A percentile compares a stretch with the other conserved stretches of the same genome.
Evolutionary conservation across 2,113 vertebrate species (phyloP).

Genomic region (Hydrolagus affinis): DNA sequence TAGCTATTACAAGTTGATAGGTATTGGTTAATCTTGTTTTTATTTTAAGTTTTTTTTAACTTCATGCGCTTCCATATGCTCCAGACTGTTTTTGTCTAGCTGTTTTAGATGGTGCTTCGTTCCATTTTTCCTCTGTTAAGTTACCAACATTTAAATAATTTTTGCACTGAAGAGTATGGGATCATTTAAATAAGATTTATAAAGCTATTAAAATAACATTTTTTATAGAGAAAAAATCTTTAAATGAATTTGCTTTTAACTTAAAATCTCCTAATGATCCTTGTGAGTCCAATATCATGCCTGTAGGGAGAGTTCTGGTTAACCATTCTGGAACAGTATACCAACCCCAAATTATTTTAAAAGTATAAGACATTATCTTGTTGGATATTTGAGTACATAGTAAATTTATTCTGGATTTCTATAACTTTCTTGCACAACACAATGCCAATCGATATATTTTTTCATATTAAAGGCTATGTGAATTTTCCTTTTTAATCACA

Average conservation of each 20-base stretch:
- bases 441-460: neutral
- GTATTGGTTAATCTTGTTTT: neutral
- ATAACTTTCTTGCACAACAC: neutral
- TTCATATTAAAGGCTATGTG: neutral
- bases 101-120: neutral
- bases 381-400: neutral
- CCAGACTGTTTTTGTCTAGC: too few relatives aligned
- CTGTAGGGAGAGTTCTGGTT: neutral
- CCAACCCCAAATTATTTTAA: neutral
- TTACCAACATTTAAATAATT: neutral
- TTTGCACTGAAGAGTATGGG: too few relatives aligned
- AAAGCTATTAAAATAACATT: too few relatives aligned
- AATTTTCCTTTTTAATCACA: conserved; percentile 45
- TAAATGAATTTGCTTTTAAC: conserved; percentile 36
- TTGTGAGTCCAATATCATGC: neutral
- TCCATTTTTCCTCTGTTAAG: conserved; percentile 23
- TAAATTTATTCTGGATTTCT: neutral
- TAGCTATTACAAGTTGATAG: neutral
- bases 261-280: neutral
- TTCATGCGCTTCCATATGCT: too few relatives aligned
- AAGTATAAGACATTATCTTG: neutral
- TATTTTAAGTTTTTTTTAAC: neutral
- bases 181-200: too few relatives aligned
- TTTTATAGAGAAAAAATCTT: too few relatives aligned
- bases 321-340: too few relatives aligned